Base-by-base conservation (phyloP, 2,797 vertebrate species). In the Acrossocheilus fasciatus region DNA sequence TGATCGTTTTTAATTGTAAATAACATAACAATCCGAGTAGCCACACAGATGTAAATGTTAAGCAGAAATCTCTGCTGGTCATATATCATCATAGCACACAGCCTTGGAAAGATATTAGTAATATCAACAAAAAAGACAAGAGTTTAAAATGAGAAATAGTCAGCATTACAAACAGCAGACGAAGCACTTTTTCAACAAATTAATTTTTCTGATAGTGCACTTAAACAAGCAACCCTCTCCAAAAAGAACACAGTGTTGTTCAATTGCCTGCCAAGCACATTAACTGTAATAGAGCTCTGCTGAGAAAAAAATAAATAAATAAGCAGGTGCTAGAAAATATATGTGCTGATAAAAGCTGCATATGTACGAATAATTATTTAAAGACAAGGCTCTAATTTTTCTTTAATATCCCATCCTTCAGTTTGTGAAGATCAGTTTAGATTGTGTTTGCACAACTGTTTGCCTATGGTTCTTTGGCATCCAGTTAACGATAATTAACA, bases 141-240 rank as follows among this genome's bases (percentile, higher is more conserved):
- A 12, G 50, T 17, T 36, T 69, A 10, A 78, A 15, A 17, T 34
- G 10, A 72, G 7, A 72, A 79, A 47, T 43, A 74, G 34, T 39
- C 74, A 47, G 43, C 82, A 39, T 84, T 69, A 77, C 4, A 87
- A 81, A 81, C 7, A 59, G 62, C 72, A 77, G 50, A 75, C 26
- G 34, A 47, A 83, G 30, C 81, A 68, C 12, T 70, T 75, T 62
- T 47, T 34, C 26, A 34, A 54, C 34, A 73, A 43, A 4, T 52
- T 4, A 4, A 8, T 64, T 70, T 59, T 62, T 52, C 30, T 76
- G 80, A 87, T 83, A 83, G 83, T 85, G 39, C 87, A 87, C 87
- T 89, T 82, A 81, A 77, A 75, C 78, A 83, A 77, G 72, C 81
- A 39, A 72, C 57, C 20, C 41, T 83, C 45, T 62, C 47, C 41